Conservation (phyloP, 2,888 invertebrate species). For the Drosophila testacea region DNA sequence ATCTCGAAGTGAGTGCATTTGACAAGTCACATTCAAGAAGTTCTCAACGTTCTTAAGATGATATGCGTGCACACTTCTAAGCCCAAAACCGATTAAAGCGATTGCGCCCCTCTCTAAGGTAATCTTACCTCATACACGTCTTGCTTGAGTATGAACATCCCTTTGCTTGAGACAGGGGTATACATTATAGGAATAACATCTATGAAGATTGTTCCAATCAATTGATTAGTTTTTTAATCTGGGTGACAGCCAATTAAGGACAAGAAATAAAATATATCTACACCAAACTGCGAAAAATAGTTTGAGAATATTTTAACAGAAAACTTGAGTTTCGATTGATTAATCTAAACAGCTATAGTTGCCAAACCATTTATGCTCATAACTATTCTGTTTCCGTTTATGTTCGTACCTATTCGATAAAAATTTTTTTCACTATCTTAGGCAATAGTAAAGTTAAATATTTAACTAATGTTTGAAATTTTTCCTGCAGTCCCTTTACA, state of each 20-base stretch:
- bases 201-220: constrained; percentile 14
- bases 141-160: constrained; percentile 18
- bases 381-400: too few relatives aligned
- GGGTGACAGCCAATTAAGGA: constrained; percentile 20
- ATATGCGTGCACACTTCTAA: background rate
- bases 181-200: constrained; percentile 4
- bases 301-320: background rate
- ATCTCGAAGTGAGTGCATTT: constrained; percentile 51
- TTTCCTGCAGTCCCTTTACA: background rate
- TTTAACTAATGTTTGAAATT: background rate
- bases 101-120: constrained; percentile 20
- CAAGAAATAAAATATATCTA: background rate
- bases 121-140: constrained; percentile 22
- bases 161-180: constrained; percentile 1
- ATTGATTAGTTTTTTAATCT: constrained; percentile 15
- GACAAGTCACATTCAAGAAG: constrained; percentile 40
- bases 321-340: background rate
- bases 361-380: background rate
- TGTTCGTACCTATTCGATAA: too few relatives aligned
- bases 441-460: background rate
- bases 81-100: constrained; percentile 46
- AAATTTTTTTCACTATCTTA: background rate
- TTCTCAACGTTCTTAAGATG: background rate
- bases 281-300: background rate
- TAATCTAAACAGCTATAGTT: background rate